phyloP scores from a whole-genome alignment of 2,888 invertebrate genomes.

The Adelognathus sp. region DNA sequence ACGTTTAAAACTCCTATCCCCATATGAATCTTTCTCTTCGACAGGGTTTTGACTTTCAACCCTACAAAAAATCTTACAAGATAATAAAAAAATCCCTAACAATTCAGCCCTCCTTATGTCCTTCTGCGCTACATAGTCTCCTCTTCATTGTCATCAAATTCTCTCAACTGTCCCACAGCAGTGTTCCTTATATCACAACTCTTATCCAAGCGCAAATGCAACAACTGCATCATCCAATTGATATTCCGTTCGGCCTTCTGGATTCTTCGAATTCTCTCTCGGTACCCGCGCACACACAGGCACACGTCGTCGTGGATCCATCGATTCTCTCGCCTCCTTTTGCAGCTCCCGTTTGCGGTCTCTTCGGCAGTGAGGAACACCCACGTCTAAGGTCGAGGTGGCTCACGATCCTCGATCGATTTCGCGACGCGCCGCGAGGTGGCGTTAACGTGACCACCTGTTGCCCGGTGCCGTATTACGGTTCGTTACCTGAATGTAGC shows the following conservation, averaged over 20 bases:
- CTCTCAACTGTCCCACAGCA: not conserved
- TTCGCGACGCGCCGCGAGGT: constrained; percentile 61
- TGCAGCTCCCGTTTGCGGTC: not conserved
- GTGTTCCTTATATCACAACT: not conserved
- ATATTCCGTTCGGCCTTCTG: constrained; percentile 5
- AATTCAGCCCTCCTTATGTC: too few species aligned
- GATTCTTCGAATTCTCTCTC: not conserved
- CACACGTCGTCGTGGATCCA: too few species aligned
- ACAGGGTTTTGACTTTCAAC: too few species aligned
- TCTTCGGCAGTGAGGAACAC: constrained; percentile 25
- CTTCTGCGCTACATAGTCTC: too few species aligned
- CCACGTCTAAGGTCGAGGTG: constrained; percentile 46
- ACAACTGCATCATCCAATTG: not conserved
- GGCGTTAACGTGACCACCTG: constrained; percentile 68
- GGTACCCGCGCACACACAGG: not conserved
- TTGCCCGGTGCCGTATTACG: constrained; percentile 57
- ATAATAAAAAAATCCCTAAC: too few species aligned
- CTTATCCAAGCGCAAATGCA: not conserved
- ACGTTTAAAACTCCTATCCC: too few species aligned
- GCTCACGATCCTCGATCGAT: constrained; percentile 50
- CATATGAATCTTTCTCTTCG: too few species aligned
- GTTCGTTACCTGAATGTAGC: not conserved
- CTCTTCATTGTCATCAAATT: too few species aligned
- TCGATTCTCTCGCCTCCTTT: constrained; percentile 10
- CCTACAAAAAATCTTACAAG: too few species aligned